A percentile compares a stretch with the other conserved stretches of the same genome.
These are phyloP conservation scores for Tarsius wallacei DNA, from an alignment of 2,797 vertebrate species.

Conservation along the genomic window DNA sequence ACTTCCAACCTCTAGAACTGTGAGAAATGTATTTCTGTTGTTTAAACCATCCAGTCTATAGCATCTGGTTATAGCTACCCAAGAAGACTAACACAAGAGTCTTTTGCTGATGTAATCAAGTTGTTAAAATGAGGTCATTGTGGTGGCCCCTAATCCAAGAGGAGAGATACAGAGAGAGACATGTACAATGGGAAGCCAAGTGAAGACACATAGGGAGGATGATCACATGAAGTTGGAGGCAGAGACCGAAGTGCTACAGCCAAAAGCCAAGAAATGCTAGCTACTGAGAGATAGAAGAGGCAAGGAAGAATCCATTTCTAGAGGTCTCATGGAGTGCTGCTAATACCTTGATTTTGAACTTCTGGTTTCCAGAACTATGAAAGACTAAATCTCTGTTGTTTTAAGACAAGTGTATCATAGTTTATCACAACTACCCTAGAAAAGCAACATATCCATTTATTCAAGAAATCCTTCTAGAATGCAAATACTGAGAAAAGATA, in stretches of 20 bases:
- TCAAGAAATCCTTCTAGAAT: not conserved
- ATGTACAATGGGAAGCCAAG: no score
- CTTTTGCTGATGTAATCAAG: not conserved
- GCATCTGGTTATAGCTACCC: not conserved
- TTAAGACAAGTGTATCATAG: not conserved
- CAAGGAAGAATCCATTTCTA: not conserved
- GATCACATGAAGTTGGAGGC: fast-evolving
- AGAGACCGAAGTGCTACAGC: not conserved
- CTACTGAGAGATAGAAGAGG: not conserved
- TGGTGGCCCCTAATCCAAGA: not conserved
- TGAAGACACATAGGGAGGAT: not conserved
- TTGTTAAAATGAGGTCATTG: not conserved
- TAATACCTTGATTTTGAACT: not conserved
- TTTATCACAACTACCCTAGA: not conserved
- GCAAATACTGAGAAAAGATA: not conserved
- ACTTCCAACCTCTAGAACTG: not conserved
- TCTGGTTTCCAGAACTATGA: not conserved
- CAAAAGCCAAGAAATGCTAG: not conserved
- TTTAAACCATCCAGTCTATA: not conserved
- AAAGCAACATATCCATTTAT: no score
- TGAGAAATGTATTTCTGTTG: not conserved
- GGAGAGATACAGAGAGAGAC: not conserved
- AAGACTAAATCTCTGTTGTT: not conserved
- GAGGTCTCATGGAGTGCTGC: not conserved
- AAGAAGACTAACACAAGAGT: not conserved